phyloP scores from a whole-genome alignment of 2,888 invertebrate species.

The Melieria omissa region DNA sequence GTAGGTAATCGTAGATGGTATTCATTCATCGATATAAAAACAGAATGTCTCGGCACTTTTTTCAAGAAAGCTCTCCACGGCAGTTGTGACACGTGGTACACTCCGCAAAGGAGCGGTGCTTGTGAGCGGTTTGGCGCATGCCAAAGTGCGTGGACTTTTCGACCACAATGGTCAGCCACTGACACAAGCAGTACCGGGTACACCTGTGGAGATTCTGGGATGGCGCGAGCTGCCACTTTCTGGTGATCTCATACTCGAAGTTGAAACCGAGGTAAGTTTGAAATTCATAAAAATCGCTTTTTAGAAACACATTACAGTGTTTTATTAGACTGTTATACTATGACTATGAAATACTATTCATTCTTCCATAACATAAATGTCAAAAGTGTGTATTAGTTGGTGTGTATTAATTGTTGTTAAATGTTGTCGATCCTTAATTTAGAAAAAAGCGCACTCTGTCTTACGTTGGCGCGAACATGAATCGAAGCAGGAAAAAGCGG shows the following conservation, averaged over 20 bases:
- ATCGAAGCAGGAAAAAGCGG: constrained; percentile 73
- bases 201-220: constrained; percentile 87
- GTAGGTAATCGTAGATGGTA: constrained; percentile 55
- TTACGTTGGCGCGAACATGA: constrained; percentile 74
- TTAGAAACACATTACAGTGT: too few relatives aligned
- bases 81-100: constrained; percentile 87
- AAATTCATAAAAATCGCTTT: not conserved
- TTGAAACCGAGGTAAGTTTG: constrained; percentile 75
- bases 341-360: too few relatives aligned
- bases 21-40: not conserved
- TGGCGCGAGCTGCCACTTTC: constrained; percentile 91
- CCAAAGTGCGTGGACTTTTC: constrained; percentile 83
- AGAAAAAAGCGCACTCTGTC: constrained; percentile 77
- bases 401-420: not conserved
- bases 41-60: not conserved
- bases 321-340: too few relatives aligned
- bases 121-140: constrained; percentile 87
- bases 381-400: not conserved
- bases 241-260: constrained; percentile 89
- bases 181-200: constrained; percentile 76
- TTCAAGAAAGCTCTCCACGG: constrained; percentile 81
- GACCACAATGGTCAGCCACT: constrained; percentile 79
- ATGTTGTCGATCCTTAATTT: not conserved
- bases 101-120: constrained; percentile 80
- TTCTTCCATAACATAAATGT: too few relatives aligned